Evolutionary conservation across 1,140 invertebrate species (phyloP).

Genomic region (Drosophila subobscura): DNA sequence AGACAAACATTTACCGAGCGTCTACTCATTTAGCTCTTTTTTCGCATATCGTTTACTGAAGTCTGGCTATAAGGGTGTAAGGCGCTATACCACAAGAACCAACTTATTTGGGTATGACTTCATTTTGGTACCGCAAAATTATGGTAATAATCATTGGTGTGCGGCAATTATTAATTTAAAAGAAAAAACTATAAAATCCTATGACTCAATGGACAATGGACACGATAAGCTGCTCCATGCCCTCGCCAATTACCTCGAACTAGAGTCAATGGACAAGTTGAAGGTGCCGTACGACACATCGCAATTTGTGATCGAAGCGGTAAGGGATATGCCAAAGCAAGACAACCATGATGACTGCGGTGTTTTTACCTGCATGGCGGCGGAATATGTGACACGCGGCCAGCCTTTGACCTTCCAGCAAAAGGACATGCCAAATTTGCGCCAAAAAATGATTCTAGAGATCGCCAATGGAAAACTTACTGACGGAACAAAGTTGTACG

Average conservation of each 20-base stretch:
- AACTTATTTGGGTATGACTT: conserved; percentile 74
- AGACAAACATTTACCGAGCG: conserved; percentile 84
- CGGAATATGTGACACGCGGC: conserved; percentile 93
- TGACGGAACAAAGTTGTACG: too few species aligned
- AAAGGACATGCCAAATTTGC: conserved; percentile 96
- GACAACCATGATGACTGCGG: conserved; percentile 98
- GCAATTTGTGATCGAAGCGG: conserved; percentile 87
- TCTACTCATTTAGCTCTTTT: conserved; percentile 95
- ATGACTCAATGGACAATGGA: conserved; percentile 94
- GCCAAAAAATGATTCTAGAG: conserved; percentile 96
- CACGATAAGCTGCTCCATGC: conserved; percentile 90
- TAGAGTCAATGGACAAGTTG: conserved; percentile 95
- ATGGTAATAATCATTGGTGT: conserved; percentile 97
- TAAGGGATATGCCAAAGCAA: conserved; percentile 93
- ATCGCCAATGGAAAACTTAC: conserved; percentile 85
- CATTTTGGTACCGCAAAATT: conserved; percentile 92
- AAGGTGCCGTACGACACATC: conserved; percentile 88
- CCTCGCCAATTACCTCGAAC: conserved; percentile 90
- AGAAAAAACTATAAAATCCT: conserved; percentile 91
- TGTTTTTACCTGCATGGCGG: conserved; percentile 97
- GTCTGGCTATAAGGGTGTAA: conserved; percentile 87
- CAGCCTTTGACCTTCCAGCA: conserved; percentile 91
- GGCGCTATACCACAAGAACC: conserved; percentile 94
- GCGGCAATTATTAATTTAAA: conserved; percentile 94
- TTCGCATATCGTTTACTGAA: conserved; percentile 94